Base-by-base conservation (phyloP, 2,113 vertebrate species). In the Bothrops jararaca region DNA sequence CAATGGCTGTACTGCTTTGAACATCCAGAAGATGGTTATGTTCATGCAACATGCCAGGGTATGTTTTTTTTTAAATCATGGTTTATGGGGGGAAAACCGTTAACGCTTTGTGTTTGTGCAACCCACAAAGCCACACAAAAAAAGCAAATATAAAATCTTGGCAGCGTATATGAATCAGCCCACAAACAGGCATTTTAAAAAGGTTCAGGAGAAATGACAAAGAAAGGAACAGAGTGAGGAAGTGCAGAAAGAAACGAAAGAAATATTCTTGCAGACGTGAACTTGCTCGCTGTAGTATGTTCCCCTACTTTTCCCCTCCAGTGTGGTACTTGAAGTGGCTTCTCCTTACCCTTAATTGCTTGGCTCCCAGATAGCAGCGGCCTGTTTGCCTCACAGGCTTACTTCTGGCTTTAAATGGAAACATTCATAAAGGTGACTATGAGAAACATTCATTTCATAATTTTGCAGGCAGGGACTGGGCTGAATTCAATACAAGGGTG, bases 381-480 rank as follows among this genome's bases (percentile, higher is more conserved):
- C 0, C 34, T 1, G 1, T 64, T 45, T 0, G 10, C 1, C 3
- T n/a, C 92, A 90, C 0, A 0, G 86, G 48, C 53, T n/a, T 74
- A 90, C 94, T 91, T 95, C 34, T 11, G 90, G 74, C 88, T 96
- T 94, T 94, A 89, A 94, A 48, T 94, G 92, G 90, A 94, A n/a
- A 91, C 91, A 89, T 94, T 92, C 89, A 91, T 92, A 92, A 88
- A 54, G 18, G 15, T 45, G 88, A 42, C 92, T 85, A 13, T 39
- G 53, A 69, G 18, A 56, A 45, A 5, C 3, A 2, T 48, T 42
- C 80, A 4, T 26, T 91, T 60, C 56, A 53, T 45, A 11, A 53
- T 90, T 64, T 11, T 45, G 1, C 50, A 24, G 24, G 42, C 26
- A 50, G 13, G 15, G n/a, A 6, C 39, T 26, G 58, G 12, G 18